Evolutionary conservation across 2,797 vertebrate genomes (phyloP).

Genomic region (Rhinogobio ventralis): DNA sequence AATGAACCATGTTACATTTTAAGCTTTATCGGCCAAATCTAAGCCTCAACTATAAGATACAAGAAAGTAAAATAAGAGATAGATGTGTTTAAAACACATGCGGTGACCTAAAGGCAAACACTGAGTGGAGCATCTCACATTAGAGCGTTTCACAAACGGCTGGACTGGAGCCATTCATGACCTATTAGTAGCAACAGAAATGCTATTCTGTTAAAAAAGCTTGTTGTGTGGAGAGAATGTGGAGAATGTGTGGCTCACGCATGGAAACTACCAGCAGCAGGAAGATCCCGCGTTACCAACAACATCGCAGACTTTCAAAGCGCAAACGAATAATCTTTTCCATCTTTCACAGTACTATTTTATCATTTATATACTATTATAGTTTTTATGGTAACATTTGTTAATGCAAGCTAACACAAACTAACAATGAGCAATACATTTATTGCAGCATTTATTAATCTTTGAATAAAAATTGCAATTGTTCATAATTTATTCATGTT

Average conservation of each 20-base stretch:
- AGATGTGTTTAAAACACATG: neutral
- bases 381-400: neutral
- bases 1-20: too few species aligned
- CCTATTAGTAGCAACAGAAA: constrained; percentile 68
- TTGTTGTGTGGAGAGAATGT: constrained; percentile 59
- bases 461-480: too few species aligned
- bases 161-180: constrained; percentile 59
- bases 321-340: neutral
- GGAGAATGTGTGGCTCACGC: constrained; percentile 58
- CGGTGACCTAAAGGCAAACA: constrained; percentile 2
- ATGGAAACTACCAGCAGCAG: constrained; percentile 47
- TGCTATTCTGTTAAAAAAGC: constrained; percentile 59
- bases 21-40: neutral
- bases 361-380: neutral
- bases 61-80: neutral
- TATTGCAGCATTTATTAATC: too few species aligned
- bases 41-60: neutral
- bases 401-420: neutral
- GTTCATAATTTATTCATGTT: too few species aligned
- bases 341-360: neutral
- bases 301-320: neutral
- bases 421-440: too few species aligned
- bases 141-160: constrained; percentile 56
- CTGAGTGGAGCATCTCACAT: constrained; percentile 50
- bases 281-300: constrained; percentile 17